Evolutionary conservation across 2,888 invertebrate genomes (phyloP), one percentile per base, ranked within the genome.

Genomic region (Crioceris asparagi): DNA sequence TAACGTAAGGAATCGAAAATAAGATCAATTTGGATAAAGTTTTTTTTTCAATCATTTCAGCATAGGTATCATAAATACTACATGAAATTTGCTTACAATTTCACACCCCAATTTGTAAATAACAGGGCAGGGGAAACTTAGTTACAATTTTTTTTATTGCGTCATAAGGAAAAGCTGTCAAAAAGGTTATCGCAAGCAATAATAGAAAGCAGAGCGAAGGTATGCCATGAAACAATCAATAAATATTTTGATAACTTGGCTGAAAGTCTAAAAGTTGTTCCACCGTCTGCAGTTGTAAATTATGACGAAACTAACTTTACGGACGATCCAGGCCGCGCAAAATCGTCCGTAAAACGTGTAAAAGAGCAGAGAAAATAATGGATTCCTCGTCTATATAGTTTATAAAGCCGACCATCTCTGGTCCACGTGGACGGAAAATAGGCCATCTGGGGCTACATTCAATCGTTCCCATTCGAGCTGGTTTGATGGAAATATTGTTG

Each of bases 241-340:
- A 33, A 36, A 27, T 44, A 46, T 40, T 46, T 44, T 29, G 40
- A 41, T 18, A 35, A 42, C 19, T 21, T 44, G 10, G 26, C 35
- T 34, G 35, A 27, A 32, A 23, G 11, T 37, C 31, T 41, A 12
- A 26, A 34, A 27, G 36, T 38, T 40, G 39, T 38, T 15, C 17
- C 26, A 18, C 33, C 36, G 14, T 2, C 12, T 18, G 33, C 29
- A 8, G 16, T 39, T 35, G 29, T 44, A 16, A 42, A 45, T 31
- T 44, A 47, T 29, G 45, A 42, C 19, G 44, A 46, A 25, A 46
- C 44, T 11, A 44, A 44, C 30, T 41, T 48, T 25, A 41, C 39
- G 7, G 41, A 44, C 29, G 45, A 45, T 36, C 44, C 42, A 12
- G 44, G 44, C 5, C 36, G 39, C n/a, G 17, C 36, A 18, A 45